Evolutionary conservation across 2,113 vertebrate genomes (phyloP).

Genomic region (Leptobrachium ailaonicum): DNA sequence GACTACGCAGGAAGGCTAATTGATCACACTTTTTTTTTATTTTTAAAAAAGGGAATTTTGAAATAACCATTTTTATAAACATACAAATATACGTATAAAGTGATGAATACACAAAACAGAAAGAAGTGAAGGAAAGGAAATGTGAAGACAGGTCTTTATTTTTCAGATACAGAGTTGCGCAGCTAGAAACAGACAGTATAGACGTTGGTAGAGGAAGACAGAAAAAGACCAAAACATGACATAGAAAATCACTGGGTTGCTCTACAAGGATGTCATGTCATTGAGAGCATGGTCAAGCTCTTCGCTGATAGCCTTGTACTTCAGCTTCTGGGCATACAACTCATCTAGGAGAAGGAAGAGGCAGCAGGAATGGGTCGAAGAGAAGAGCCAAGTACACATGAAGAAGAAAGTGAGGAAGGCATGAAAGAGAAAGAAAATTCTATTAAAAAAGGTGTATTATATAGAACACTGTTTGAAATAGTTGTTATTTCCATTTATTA

Average conservation of each 20-base stretch:
- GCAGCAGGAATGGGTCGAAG: constrained; percentile 35
- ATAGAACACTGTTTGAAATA: no score
- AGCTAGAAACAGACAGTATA: constrained; percentile 7
- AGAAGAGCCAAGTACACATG: constrained; percentile 47
- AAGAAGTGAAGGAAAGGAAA: constrained; percentile 8
- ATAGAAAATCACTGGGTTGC: neutral
- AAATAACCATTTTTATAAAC: no score
- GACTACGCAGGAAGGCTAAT: no score
- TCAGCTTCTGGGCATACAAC: constrained; percentile 88
- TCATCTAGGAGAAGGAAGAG: constrained; percentile 72
- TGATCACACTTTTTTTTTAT: no score
- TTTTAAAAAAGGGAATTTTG: no score
- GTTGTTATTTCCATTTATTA: no score
- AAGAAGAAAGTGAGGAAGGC: constrained; percentile 53
- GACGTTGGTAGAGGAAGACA: constrained; percentile 9
- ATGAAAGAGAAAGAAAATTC: constrained; percentile 57
- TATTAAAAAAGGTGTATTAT: neutral
- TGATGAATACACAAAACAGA: neutral
- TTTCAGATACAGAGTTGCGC: constrained; percentile 18
- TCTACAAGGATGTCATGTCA: constrained; percentile 84
- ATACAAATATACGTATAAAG: no score
- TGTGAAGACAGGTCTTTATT: constrained; percentile 58
- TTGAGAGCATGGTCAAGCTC: constrained; percentile 86
- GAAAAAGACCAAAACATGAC: neutral
- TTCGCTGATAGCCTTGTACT: constrained; percentile 87